Evolutionary conservation across 1,140 invertebrate species (phyloP).

Genomic region (Pseudachorutes palmiensis): DNA sequence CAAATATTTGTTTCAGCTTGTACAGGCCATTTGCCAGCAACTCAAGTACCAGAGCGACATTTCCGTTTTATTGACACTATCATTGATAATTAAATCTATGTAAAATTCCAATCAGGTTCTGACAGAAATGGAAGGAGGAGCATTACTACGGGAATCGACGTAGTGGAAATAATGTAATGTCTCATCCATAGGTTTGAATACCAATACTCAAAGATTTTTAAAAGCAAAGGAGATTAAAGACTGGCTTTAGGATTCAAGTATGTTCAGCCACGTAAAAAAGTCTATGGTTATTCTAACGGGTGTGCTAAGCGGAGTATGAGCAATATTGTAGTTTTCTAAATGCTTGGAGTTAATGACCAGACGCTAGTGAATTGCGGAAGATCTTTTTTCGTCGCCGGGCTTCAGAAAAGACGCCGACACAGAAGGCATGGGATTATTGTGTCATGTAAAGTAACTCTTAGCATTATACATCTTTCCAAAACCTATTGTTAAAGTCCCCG

Average conservation of each 20-base stretch:
- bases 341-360: not conserved
- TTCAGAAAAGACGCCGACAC: not conserved
- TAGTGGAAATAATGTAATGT: no score
- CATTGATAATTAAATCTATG: not conserved
- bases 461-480: not conserved
- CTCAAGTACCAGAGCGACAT: not conserved
- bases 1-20: no score
- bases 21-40: no score
- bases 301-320: no score
- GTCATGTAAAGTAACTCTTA: not conserved
- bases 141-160: no score
- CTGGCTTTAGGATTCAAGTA: no score
- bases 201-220: no score
- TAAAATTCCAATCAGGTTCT: not conserved
- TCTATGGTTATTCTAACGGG: not conserved
- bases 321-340: no score
- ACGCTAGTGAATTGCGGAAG: not conserved
- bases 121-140: no score
- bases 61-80: not conserved
- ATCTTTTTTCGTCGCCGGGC: not conserved
- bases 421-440: not conserved
- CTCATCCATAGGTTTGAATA: no score
- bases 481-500: not conserved
- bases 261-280: not conserved
- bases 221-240: no score